phyloP scores from a whole-genome alignment of 1,140 invertebrate species.

The Zaprionus vittiger region DNA sequence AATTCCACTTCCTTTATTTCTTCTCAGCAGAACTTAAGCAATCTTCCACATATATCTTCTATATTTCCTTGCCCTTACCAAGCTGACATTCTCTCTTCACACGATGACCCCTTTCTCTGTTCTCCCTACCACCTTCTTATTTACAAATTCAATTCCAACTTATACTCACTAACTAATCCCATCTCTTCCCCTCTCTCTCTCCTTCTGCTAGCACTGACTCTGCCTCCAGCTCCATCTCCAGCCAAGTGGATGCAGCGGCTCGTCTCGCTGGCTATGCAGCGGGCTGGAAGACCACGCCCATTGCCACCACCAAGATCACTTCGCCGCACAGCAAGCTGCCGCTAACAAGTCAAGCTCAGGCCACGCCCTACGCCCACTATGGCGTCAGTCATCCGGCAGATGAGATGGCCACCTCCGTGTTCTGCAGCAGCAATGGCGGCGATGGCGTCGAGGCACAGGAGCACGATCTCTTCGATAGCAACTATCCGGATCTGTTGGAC shows the following conservation, averaged over 20 bases:
- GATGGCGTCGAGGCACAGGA: constrained; percentile 85
- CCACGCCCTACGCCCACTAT: constrained; percentile 56
- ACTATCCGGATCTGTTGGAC: constrained; percentile 89
- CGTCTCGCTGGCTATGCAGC: constrained; percentile 69
- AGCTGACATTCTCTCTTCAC: too few relatives aligned
- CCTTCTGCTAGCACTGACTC: constrained; percentile 60
- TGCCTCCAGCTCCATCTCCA: constrained; percentile 77
- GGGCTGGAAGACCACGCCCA: constrained; percentile 84
- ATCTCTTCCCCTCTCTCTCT: neutral
- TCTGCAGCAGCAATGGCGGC: constrained; percentile 79
- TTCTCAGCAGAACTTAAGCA: too few relatives aligned
- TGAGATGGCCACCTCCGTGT: constrained; percentile 76
- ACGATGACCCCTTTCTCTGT: too few relatives aligned
- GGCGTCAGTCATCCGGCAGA: constrained; percentile 58
- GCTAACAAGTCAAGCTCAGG: constrained; percentile 38
- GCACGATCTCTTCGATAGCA: constrained; percentile 87
- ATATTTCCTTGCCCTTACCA: too few relatives aligned
- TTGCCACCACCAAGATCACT: constrained; percentile 84
- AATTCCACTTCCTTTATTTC: too few relatives aligned
- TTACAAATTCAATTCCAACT: neutral
- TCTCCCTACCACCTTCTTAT: too few relatives aligned
- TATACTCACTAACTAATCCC: neutral
- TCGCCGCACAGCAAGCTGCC: constrained; percentile 84
- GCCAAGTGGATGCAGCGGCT: constrained; percentile 78
- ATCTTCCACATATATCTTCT: too few relatives aligned